These are phyloP conservation scores for Nasua narica DNA, from an alignment of 2,797 vertebrate genomes.

Conservation along the genomic window DNA sequence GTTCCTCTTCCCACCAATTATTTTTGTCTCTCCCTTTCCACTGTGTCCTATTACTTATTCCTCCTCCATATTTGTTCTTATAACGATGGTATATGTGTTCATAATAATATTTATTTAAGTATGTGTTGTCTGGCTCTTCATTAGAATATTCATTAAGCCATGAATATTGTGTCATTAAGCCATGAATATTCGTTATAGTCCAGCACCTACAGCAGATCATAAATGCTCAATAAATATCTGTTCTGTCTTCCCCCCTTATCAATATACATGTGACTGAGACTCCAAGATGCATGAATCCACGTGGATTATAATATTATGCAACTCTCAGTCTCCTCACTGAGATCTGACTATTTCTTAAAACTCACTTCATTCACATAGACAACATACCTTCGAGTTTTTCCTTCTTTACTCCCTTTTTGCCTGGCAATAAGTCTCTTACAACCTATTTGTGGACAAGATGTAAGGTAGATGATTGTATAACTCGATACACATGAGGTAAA, in stretches of 20 bases:
- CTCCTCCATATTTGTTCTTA: not conserved
- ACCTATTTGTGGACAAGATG: not conserved
- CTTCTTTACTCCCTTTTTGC: not conserved
- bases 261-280: not conserved
- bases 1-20: not conserved
- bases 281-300: not conserved
- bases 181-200: not conserved
- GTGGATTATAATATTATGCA: not conserved
- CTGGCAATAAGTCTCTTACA: not conserved
- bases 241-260: not conserved
- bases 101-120: not conserved
- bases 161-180: not conserved
- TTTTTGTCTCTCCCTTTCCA: not conserved
- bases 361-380: not conserved
- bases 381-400: not conserved
- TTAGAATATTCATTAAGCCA: not conserved
- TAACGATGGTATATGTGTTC: not conserved
- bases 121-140: not conserved
- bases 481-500: not conserved
- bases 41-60: not conserved
- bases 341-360: not conserved
- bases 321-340: not conserved
- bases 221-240: not conserved
- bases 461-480: not conserved
- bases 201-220: not conserved